Conservation (phyloP, 2,797 vertebrate genomes). For the Neosilurus mollespiculum region DNA sequence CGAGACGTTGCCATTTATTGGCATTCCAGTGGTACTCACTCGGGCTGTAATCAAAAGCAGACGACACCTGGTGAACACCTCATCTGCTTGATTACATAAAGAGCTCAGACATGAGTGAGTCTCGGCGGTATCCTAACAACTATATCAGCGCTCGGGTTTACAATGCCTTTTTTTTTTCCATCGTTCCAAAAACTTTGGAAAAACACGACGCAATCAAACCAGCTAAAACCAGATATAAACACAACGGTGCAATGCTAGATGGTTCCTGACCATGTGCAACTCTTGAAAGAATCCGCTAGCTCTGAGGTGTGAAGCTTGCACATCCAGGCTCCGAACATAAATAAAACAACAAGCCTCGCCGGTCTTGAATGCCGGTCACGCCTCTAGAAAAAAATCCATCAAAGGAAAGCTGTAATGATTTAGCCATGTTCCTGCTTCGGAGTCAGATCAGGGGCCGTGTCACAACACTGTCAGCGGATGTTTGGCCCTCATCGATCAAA, state of each 20-base stretch:
- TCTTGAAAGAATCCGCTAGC: constrained; percentile 57
- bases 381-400: constrained; percentile 20
- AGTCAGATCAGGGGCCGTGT: constrained; percentile 37
- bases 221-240: neutral
- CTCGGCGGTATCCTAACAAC: constrained; percentile 16
- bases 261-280: constrained; percentile 63
- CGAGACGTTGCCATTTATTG: constrained; percentile 38
- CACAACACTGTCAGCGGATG: constrained; percentile 42
- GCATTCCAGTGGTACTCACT: constrained; percentile 40
- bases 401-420: constrained; percentile 36
- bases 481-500: constrained; percentile 41
- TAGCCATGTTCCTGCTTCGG: constrained; percentile 37
- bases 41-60: constrained; percentile 40
- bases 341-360: constrained; percentile 34
- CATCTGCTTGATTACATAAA: constrained; percentile 48
- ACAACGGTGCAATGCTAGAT: constrained; percentile 60
- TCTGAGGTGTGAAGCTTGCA: constrained; percentile 8
- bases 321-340: constrained; percentile 8
- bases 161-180: neutral
- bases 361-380: constrained; percentile 27
- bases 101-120: constrained; percentile 28
- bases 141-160: constrained; percentile 15
- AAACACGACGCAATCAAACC: neutral
- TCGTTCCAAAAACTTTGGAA: neutral
- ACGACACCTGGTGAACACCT: constrained; percentile 43